Evolutionary conservation across 2,797 vertebrate species (phyloP).

Genomic region (Acomys russatus): DNA sequence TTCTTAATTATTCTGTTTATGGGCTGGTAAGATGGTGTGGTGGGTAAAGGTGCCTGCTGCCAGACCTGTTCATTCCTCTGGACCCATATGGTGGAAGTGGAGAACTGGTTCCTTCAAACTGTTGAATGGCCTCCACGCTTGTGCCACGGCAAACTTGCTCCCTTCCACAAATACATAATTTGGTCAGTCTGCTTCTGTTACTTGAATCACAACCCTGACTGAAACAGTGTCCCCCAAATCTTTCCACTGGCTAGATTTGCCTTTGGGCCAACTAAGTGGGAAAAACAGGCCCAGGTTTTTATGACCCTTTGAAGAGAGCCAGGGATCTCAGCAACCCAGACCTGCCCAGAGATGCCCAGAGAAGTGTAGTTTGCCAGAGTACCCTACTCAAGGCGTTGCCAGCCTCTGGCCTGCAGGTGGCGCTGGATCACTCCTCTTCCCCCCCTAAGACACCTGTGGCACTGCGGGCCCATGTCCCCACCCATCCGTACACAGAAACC

Average conservation of each 20-base stretch:
- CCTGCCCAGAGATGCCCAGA: background rate
- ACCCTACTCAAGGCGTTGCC: background rate
- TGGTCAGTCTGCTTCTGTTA: background rate
- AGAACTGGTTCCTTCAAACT: no score
- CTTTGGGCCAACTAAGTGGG: background rate
- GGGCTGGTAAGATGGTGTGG: background rate
- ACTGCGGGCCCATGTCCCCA: background rate
- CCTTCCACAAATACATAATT: background rate
- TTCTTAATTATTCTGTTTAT: background rate
- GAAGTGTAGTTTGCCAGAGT: background rate
- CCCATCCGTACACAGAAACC: background rate
- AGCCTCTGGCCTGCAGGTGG: constrained; percentile 17
- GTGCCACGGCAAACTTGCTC: background rate
- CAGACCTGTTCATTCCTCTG: background rate
- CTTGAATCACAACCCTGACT: constrained; percentile 33
- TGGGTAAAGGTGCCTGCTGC: background rate
- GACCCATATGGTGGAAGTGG: no score
- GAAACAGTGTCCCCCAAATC: background rate
- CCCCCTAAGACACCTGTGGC: background rate
- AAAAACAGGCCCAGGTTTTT: background rate
- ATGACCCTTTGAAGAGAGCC: background rate
- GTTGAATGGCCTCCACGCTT: no score
- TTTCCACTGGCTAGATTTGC: background rate
- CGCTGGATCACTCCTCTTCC: background rate
- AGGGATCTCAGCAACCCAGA: background rate